These are phyloP conservation scores for Drosophila sp. DNA, from an alignment of 1,140 invertebrate genomes.

Conservation along the genomic window DNA sequence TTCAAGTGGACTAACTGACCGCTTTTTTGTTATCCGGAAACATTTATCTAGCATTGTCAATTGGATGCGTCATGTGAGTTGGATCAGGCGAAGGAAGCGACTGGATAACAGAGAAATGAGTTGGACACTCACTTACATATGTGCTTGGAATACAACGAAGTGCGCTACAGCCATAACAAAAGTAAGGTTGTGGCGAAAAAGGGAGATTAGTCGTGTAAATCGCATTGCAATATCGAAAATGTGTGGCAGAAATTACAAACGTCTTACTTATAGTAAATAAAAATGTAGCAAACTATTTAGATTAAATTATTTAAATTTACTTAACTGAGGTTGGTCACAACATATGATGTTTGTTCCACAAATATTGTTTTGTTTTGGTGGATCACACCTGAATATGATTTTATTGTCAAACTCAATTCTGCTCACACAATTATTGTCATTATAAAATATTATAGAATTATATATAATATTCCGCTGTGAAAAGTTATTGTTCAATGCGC, in stretches of 20 bases:
- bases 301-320: too few species aligned
- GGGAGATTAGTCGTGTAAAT: background rate
- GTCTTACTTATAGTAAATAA: too few species aligned
- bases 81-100: constrained; percentile 54
- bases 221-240: background rate
- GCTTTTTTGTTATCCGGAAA: constrained; percentile 54
- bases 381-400: too few species aligned
- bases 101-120: constrained; percentile 54
- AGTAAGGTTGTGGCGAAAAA: constrained; percentile 1
- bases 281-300: too few species aligned
- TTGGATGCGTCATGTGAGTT: constrained; percentile 59
- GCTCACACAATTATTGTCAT: too few species aligned
- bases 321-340: too few species aligned
- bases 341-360: too few species aligned
- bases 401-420: too few species aligned
- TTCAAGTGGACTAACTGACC: constrained; percentile 50
- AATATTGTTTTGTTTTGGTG: too few species aligned
- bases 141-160: constrained; percentile 10
- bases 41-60: constrained; percentile 75
- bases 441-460: too few species aligned
- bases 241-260: background rate
- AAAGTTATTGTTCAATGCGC: too few species aligned
- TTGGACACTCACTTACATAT: constrained; percentile 10
- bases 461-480: too few species aligned
- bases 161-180: background rate